Conservation (phyloP, 2,113 vertebrate species). For the Tetraodon nigroviridis region DNA sequence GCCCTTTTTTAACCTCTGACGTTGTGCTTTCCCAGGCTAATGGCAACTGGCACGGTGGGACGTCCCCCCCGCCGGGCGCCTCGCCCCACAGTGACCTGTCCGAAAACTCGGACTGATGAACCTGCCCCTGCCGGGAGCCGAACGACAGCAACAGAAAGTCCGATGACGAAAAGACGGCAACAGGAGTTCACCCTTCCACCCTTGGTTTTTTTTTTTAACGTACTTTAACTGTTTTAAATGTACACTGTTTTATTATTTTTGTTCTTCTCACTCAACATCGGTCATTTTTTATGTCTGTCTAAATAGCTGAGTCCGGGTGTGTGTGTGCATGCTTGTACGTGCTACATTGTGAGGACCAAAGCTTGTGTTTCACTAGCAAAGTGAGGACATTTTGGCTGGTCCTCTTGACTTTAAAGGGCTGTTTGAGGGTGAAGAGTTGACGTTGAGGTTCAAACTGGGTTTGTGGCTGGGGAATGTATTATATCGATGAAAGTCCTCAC, state of each 20-base stretch:
- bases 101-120: conserved; percentile 85
- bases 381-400: too few species aligned
- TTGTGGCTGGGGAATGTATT: too few species aligned
- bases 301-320: conserved; percentile 38
- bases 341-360: background rate
- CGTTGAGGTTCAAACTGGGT: too few species aligned
- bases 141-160: conserved; percentile 45
- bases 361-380: too few species aligned
- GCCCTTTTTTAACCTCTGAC: background rate
- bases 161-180: conserved; percentile 51
- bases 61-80: conserved; percentile 79
- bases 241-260: conserved; percentile 21
- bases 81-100: conserved; percentile 85
- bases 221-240: conserved; percentile 51
- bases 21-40: conserved; percentile 72
- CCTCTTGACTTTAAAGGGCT: too few species aligned
- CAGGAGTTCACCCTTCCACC: conserved; percentile 65
- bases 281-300: conserved; percentile 45
- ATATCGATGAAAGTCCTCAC: too few species aligned
- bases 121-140: conserved; percentile 32
- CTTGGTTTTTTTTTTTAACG: conserved; percentile 47
- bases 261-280: conserved; percentile 33
- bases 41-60: conserved; percentile 82
- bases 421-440: too few species aligned
- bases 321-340: conserved; percentile 39